Base-by-base conservation (phyloP, 2,797 vertebrate genomes). In the Amblyopsis hoosieri region DNA sequence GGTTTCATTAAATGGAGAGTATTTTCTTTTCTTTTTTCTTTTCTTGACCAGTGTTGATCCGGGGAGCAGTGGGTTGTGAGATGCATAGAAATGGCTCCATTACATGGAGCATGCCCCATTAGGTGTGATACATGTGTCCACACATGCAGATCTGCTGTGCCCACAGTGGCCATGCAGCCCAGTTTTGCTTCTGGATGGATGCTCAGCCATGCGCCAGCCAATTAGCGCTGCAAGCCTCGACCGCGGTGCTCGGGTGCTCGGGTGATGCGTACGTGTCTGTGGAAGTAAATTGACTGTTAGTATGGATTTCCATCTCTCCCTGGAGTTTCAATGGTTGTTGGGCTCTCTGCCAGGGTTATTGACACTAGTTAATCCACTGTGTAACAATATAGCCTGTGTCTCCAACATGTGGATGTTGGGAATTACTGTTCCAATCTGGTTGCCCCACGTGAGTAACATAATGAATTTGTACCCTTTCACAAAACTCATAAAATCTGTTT, bases 241-340 rank as follows among this genome's bases (percentile, higher is more conserved):
- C 63, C 56, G 6, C 37, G 55, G 76, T 42, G 68, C 45, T 46
- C 53, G 64, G 61, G 75, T 80, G 78, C 45, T 46, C 53, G 64
- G 61, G 75, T 80, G 78, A 81, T 75, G 76, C 61, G 74, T 67
- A 72, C 71, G 53, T 80, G 78, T 85, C 70, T 64, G 62, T 53
- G 60, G 66, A 71, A 75, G 71, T 69, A 80, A 87, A 85, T 87
- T 72, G 84, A 82, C 88, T 83, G 82, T 87, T 83, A 79, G 78
- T 82, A 87, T 89, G 75, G 86, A 89, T 87, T 84, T 74, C 64
- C 74, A 72, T 64, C 46, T 73, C 52, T 79, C 85, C 66, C 66
- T 45, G 0, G 80, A 75, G 83, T 62, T 62, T 61, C 55, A 59
- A 60, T 66, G 14, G 69, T 76, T 56, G 64, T 71, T 75, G 74